Evolutionary conservation across 2,113 vertebrate genomes (phyloP).

Genomic region (Sterrhoptilus dennistouni): DNA sequence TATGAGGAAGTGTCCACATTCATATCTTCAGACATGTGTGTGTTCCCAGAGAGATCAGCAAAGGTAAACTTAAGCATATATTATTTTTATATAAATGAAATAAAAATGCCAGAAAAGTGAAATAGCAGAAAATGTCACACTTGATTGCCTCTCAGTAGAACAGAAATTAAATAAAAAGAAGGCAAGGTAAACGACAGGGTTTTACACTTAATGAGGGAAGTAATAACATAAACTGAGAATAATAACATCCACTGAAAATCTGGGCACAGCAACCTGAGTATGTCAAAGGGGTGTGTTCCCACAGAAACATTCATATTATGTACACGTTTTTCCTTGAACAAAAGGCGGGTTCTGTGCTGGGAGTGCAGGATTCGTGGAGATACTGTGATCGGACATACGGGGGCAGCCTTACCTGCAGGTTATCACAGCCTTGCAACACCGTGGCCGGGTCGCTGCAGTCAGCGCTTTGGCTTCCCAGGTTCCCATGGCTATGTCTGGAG

Average conservation of each 20-base stretch:
- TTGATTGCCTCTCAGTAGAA: conserved; percentile 54
- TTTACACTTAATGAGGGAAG: background rate
- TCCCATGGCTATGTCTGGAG: background rate
- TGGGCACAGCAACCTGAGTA: background rate
- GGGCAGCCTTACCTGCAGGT: conserved; percentile 74
- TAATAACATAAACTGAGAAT: background rate
- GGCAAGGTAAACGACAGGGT: background rate
- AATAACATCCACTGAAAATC: background rate
- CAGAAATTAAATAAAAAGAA: conserved; percentile 11
- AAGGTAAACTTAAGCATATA: background rate
- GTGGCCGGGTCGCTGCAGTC: background rate
- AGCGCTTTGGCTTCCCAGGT: background rate
- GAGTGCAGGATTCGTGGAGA: background rate
- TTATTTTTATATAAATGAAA: conserved; percentile 62
- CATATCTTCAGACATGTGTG: background rate
- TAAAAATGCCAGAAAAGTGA: conserved; percentile 68
- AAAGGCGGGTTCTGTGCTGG: background rate
- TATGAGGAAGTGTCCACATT: background rate
- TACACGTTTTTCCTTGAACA: background rate
- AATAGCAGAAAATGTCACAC: conserved; percentile 64
- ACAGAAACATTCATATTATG: background rate
- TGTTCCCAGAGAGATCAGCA: background rate
- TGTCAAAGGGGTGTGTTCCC: background rate
- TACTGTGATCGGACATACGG: conserved; percentile 54
- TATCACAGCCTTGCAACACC: background rate